A percentile compares a stretch with the other conserved stretches of the same genome.
These are phyloP conservation scores for Chymomyza procnemis DNA, from an alignment of 2,888 invertebrate genomes.

Conservation along the genomic window DNA sequence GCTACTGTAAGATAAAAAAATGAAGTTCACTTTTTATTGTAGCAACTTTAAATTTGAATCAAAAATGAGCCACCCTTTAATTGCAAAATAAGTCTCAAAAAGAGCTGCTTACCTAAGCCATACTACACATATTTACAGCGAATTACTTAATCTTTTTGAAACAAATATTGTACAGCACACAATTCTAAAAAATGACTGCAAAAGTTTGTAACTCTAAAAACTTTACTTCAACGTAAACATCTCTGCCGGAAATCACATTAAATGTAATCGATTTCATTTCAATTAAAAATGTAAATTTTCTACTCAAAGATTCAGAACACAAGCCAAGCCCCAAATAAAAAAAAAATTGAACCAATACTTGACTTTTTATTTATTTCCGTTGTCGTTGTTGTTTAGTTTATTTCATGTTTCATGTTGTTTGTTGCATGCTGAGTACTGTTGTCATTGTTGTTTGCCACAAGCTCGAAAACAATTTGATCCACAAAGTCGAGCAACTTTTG, in stretches of 20 bases:
- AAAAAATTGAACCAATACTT: not conserved
- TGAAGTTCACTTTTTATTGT: too few species aligned
- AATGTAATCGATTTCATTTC: not conserved
- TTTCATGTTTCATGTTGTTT: conserved; percentile 5
- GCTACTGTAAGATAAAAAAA: too few species aligned
- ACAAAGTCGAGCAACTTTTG: not conserved
- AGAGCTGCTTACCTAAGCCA: too few species aligned
- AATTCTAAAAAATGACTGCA: too few species aligned
- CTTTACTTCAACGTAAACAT: too few species aligned
- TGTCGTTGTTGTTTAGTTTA: conserved; percentile 28
- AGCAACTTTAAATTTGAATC: too few species aligned
- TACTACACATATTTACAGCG: too few species aligned
- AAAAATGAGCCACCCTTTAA: too few species aligned
- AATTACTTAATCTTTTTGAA: too few species aligned
- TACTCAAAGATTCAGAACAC: not conserved
- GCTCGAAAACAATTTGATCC: not conserved
- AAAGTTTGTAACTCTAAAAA: too few species aligned
- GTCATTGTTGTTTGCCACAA: conserved; percentile 12
- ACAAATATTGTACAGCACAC: too few species aligned
- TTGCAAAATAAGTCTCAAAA: too few species aligned
- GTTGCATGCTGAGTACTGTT: conserved; percentile 32
- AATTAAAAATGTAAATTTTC: not conserved
- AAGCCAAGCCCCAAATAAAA: not conserved
- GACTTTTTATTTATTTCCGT: conserved; percentile 18
- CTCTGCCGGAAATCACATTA: not conserved